phyloP scores from a whole-genome alignment of 2,113 vertebrate species.

The Ancistrus triradiatus region DNA sequence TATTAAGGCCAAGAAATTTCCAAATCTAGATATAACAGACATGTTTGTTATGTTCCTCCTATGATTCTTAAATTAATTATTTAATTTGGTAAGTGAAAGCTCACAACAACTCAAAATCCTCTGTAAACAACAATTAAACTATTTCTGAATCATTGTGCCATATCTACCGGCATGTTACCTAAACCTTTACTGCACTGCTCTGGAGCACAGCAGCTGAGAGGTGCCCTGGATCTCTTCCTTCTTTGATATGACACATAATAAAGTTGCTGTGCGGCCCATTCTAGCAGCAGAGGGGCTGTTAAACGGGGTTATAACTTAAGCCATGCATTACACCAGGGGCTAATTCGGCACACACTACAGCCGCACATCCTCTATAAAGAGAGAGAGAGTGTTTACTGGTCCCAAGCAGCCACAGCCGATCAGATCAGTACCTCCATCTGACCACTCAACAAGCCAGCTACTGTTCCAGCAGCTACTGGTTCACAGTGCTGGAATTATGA shows the following conservation, averaged over 20 bases:
- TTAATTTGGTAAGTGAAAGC: no score
- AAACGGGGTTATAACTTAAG: conserved; percentile 24
- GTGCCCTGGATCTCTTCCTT: not conserved
- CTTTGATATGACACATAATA: conserved; percentile 31
- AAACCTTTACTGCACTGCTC: not conserved
- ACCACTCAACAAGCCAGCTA: conserved; percentile 13
- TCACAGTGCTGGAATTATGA: not conserved
- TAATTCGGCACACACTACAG: conserved; percentile 21
- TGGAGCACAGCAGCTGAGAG: not conserved
- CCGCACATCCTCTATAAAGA: conserved; percentile 26
- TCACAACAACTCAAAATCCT: no score
- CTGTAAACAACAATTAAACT: no score
- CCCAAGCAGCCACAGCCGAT: conserved; percentile 1
- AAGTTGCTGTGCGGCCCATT: conserved; percentile 18
- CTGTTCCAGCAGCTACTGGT: conserved; percentile 10
- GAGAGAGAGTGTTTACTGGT: conserved; percentile 24
- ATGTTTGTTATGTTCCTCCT: no score
- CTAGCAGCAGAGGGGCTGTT: conserved; percentile 22
- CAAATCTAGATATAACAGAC: no score
- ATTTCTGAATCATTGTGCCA: no score
- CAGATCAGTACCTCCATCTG: conserved; percentile 8
- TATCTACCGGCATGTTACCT: not conserved
- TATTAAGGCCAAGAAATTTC: no score
- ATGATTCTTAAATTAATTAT: no score
- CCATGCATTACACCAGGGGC: conserved; percentile 11